phyloP scores from a whole-genome alignment of 1,140 invertebrate species.

The Drosophila prosaltans region DNA sequence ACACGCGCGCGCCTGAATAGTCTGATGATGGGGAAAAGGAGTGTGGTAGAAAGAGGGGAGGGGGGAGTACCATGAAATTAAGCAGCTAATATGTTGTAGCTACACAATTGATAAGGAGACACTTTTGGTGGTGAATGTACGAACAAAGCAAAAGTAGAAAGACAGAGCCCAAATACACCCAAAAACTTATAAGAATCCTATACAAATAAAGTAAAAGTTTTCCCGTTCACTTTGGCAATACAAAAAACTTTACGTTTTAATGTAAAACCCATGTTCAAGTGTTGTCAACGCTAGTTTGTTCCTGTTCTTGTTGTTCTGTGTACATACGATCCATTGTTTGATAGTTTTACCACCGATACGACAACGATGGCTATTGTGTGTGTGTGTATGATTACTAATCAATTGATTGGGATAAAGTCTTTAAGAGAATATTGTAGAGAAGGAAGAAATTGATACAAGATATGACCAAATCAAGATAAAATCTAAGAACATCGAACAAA shows the following conservation, averaged over 20 bases:
- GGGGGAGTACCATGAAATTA: conserved; percentile 51
- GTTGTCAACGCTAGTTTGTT: conserved; percentile 19
- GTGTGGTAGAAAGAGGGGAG: background rate
- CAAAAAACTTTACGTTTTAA: conserved; percentile 71
- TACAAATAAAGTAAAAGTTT: conserved; percentile 74
- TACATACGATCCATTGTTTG: conserved; percentile 6
- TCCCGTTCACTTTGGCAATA: conserved; percentile 38
- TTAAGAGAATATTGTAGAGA: background rate
- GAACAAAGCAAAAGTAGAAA: conserved; percentile 25
- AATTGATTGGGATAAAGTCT: background rate
- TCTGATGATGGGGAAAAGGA: background rate
- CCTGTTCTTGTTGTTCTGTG: conserved; percentile 18
- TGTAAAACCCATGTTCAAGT: conserved; percentile 72
- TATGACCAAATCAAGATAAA: no score
- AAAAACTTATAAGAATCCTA: conserved; percentile 59
- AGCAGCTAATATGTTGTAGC: conserved; percentile 78
- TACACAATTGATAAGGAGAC: conserved; percentile 70
- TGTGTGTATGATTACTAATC: background rate
- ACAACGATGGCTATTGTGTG: background rate
- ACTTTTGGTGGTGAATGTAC: conserved; percentile 38
- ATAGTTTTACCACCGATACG: background rate
- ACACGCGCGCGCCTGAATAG: conserved; percentile 10
- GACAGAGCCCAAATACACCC: conserved; percentile 40
- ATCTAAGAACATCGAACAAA: no score
- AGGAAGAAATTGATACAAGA: no score